Conservation (phyloP, 2,113 vertebrate genomes). For the Halichoerus grypus region DNA sequence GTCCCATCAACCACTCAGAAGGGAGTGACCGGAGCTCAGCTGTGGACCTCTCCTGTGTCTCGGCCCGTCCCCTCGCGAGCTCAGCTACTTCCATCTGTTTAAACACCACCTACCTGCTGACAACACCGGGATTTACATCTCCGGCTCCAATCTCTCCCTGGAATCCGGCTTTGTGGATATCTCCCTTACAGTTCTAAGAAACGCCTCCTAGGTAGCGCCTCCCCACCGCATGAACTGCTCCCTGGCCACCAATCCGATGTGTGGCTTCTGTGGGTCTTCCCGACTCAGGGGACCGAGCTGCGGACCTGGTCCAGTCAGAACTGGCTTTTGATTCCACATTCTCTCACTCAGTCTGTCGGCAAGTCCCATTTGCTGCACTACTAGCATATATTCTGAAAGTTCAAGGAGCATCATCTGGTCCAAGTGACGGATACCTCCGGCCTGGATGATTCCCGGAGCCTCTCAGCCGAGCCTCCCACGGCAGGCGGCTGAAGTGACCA, state of each 20-base stretch:
- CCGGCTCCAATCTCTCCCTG: too few species aligned
- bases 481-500: neutral
- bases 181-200: neutral
- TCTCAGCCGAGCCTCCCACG: fast-evolving
- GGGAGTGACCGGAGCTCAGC: fast-evolving
- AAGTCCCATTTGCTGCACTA: neutral
- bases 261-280: fast-evolving
- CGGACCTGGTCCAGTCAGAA: neutral
- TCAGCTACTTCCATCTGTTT: too few species aligned
- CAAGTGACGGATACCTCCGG: too few species aligned
- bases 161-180: too few species aligned
- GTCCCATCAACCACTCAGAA: too few species aligned
- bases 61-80: fast-evolving
- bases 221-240: fast-evolving
- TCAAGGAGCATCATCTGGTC: neutral
- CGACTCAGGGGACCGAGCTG: neutral
- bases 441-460: too few species aligned
- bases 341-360: fast-evolving
- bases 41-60: neutral
- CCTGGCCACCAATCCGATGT: fast-evolving
- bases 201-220: neutral
- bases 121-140: too few species aligned
- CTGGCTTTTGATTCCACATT: fast-evolving
- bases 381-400: neutral
- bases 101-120: too few species aligned